These are phyloP conservation scores for Crotalus tigris DNA, from an alignment of 2,113 vertebrate species.

Conservation along the genomic window DNA sequence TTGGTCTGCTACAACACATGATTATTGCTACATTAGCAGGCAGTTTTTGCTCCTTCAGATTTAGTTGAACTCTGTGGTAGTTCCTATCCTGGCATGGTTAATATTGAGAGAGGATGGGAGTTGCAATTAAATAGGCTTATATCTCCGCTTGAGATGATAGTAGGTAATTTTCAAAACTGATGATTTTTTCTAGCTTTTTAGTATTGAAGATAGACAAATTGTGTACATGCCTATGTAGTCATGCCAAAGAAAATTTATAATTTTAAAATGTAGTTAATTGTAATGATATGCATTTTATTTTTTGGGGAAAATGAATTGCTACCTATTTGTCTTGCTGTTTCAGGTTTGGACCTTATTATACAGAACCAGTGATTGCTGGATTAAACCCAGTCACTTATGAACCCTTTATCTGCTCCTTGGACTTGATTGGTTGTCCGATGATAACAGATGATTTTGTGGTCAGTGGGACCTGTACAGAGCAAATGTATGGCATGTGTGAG, in stretches of 20 bases:
- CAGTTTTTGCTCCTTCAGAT: neutral
- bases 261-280: neutral
- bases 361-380: constrained; percentile 93
- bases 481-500: constrained; percentile 99
- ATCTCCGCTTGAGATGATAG: neutral
- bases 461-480: constrained; percentile 92
- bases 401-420: constrained; percentile 95
- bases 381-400: constrained; percentile 85
- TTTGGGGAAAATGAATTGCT: neutral
- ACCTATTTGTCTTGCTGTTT: neutral
- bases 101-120: neutral
- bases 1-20: neutral
- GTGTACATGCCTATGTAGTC: neutral
- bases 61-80: neutral
- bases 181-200: neutral
- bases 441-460: constrained; percentile 95
- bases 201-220: neutral
- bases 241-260: neutral
- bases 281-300: neutral
- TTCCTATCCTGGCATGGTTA: neutral
- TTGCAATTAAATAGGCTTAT: neutral
- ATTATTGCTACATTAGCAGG: neutral
- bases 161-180: neutral
- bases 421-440: constrained; percentile 97
- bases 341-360: constrained; percentile 96